These are phyloP conservation scores for Apodemia hepburni DNA, from an alignment of 2,888 invertebrate genomes.

Conservation along the genomic window DNA sequence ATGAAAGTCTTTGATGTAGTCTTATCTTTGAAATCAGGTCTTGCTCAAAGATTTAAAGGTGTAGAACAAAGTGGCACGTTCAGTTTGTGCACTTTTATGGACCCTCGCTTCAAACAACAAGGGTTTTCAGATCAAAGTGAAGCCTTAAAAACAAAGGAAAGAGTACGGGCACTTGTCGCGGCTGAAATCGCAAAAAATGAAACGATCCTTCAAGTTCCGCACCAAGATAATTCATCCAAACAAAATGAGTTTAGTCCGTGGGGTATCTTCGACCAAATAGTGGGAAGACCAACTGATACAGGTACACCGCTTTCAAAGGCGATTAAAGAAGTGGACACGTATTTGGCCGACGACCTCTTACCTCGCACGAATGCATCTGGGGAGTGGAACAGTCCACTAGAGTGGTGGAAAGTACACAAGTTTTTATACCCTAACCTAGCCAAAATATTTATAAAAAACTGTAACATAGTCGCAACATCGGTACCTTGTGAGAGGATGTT, in stretches of 20 bases:
- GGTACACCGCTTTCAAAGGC: conserved; percentile 32
- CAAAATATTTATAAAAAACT: conserved; percentile 22
- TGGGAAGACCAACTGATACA: conserved; percentile 12
- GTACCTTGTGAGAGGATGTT: conserved; percentile 34
- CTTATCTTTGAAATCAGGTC: background rate
- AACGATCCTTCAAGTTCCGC: no score
- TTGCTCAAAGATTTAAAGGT: conserved; percentile 25
- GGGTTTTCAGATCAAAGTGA: conserved; percentile 28
- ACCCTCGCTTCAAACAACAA: conserved; percentile 27
- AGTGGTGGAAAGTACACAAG: conserved; percentile 31
- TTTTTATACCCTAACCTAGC: conserved; percentile 26
- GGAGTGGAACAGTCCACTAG: conserved; percentile 29
- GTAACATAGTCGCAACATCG: conserved; percentile 30
- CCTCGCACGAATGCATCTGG: conserved; percentile 21
- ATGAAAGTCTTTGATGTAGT: no score
- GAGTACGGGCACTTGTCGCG: no score
- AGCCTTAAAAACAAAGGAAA: conserved; percentile 26
- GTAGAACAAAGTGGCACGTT: conserved; percentile 33
- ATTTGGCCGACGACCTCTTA: conserved; percentile 29
- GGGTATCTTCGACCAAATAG: conserved; percentile 29
- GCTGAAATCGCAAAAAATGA: background rate
- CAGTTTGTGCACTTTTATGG: conserved; percentile 31
- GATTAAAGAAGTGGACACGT: conserved; percentile 30
- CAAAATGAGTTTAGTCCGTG: background rate
- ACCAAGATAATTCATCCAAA: no score